Evolutionary conservation across 2,888 invertebrate genomes (phyloP), one percentile per base, ranked within the genome.

Genomic region (Gymnosoma rotundatum): DNA sequence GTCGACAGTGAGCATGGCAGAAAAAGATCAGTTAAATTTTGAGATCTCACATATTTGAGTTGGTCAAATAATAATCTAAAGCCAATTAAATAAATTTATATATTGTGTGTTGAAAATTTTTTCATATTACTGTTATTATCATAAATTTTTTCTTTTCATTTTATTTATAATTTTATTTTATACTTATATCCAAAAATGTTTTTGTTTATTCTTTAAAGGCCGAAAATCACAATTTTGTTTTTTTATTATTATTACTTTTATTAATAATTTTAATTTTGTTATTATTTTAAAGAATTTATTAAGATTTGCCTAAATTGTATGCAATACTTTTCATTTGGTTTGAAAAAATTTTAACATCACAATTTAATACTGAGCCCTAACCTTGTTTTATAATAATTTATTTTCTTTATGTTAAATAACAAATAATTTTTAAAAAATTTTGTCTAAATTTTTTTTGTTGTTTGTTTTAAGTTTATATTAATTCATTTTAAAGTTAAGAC

Each of bases 291-390:
- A 42, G 42, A 42, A 42, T 42, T 42, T 42, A 42, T 42, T 42
- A 42, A 85, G 79, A 76, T 88, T 88, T 90, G 78, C 89, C 89
- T 90, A 90, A 90, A 90, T 83, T 82, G 85, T 79, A 66, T 86
- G 75, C 66, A 56, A 73, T 83, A 84, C 66, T 70, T 85, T 75
- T 42, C 83, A 83, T 70, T 84, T 83, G 63, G 76, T 80, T 81
- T 66, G 83, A 87, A 86, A 87, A 87, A 87, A 86, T 88, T 86
- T 88, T 88, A 88, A 89, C 91, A 90, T 89, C 90, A 91, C 89
- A 90, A 88, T 89, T 86, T 89, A 84, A 84, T 84, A 84, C 84
- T 84, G 84, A 84, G 81, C 78, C 84, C 84, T 84, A 84, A 84
- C 80, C 80, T 80, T 80, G 81, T 78, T 69, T 75, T 9, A 64